Percentiles rank a stretch among this genome's conserved stretches.
Evolutionary conservation across 2,888 invertebrate genomes (phyloP).

Genomic region (Apamea sordens): DNA sequence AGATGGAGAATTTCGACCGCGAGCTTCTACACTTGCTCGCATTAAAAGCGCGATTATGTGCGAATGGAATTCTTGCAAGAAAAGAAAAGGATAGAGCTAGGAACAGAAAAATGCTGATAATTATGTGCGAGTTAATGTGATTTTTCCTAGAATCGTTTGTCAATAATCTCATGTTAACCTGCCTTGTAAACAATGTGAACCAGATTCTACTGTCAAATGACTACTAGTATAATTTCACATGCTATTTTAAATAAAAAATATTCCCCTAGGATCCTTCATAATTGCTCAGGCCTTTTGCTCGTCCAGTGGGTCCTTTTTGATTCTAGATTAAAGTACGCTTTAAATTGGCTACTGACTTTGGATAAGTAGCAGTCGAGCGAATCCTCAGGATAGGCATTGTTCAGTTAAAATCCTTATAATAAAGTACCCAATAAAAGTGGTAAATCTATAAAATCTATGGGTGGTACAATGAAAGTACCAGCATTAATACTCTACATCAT

Average conservation of each 20-base stretch:
- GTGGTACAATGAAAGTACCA: neutral
- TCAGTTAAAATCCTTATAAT: neutral
- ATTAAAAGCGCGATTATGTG: neutral
- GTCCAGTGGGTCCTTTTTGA: neutral
- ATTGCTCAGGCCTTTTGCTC: neutral
- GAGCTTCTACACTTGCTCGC: neutral
- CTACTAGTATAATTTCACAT: constrained; percentile 53
- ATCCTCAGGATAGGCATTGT: neutral
- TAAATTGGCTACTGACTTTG: neutral
- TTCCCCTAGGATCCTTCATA: neutral
- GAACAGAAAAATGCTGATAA: neutral
- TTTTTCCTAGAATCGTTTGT: neutral
- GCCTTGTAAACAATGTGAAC: constrained; percentile 10
- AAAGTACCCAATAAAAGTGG: neutral
- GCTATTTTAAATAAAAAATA: constrained; percentile 31
- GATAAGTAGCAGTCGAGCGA: neutral
- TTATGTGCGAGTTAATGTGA: constrained; percentile 6
- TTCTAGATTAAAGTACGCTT: neutral
- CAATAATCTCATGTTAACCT: constrained; percentile 13
- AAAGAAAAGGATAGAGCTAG: neutral
- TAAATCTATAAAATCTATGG: neutral
- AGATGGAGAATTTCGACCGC: neutral
- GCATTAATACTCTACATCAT: neutral
- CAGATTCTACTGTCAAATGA: constrained; percentile 3
- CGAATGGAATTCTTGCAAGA: neutral